Conservation (phyloP, 1,140 invertebrate species). For the Drosophila ohnishii region DNA sequence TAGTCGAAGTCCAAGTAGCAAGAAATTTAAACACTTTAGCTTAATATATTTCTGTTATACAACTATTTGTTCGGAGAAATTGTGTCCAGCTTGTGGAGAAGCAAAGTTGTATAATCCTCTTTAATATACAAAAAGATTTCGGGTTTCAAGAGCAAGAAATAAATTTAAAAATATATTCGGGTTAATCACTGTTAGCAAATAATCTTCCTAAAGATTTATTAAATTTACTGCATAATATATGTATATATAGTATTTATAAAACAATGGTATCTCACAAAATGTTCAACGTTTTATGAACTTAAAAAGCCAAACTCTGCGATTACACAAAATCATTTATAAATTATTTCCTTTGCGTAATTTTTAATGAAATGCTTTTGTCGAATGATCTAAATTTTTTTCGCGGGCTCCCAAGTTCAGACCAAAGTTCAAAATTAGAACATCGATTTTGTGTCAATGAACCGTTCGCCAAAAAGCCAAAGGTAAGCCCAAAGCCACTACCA, state of each 20-base stretch:
- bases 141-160: neutral
- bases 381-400: neutral
- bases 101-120: neutral
- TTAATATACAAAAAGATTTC: neutral
- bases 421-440: constrained; percentile 47
- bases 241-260: too few relatives aligned
- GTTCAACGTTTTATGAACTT: too few relatives aligned
- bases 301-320: neutral
- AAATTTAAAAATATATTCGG: neutral
- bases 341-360: constrained; percentile 3
- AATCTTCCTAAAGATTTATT: too few relatives aligned
- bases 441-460: constrained; percentile 64
- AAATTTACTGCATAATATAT: too few relatives aligned
- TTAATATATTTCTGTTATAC: neutral
- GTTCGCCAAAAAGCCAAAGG: constrained; percentile 6
- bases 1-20: neutral
- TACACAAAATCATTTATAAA: constrained; percentile 7
- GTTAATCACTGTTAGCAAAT: too few relatives aligned
- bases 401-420: neutral
- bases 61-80: too few relatives aligned
- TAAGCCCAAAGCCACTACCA: constrained; percentile 11
- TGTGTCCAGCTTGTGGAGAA: neutral
- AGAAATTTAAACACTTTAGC: neutral
- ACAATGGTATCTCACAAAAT: too few relatives aligned
- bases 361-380: constrained; percentile 6